Conservation (phyloP, 2,113 vertebrate genomes). For the Rhinopomastus cyanomelas region DNA sequence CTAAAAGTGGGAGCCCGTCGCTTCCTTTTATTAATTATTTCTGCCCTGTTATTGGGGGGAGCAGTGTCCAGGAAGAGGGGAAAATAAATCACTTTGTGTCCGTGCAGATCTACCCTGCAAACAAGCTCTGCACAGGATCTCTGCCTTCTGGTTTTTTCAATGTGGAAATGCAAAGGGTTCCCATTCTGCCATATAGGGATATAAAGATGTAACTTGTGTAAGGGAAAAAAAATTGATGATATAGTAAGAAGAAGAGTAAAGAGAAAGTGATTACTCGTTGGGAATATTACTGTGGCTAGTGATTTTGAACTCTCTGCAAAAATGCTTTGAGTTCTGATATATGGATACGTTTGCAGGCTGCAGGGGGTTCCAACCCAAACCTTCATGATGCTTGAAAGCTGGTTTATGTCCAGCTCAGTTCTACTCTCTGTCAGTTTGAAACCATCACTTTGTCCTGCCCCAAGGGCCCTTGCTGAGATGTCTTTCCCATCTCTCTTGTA, state of each 20-base stretch:
- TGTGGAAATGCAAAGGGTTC: neutral
- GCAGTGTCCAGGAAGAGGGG: neutral
- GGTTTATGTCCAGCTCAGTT: no score
- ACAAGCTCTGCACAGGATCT: neutral
- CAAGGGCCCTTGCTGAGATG: no score
- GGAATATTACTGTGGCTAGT: neutral
- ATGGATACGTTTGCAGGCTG: neutral
- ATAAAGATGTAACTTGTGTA: neutral
- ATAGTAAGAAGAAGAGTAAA: neutral
- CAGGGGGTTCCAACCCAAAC: neutral
- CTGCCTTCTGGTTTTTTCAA: neutral
- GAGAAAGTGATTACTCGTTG: neutral
- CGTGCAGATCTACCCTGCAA: neutral
- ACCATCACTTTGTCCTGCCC: no score
- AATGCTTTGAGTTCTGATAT: neutral
- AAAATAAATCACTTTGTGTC: neutral
- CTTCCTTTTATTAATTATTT: constrained; percentile 51
- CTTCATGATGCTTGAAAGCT: no score
- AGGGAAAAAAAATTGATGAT: neutral
- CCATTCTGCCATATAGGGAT: neutral
- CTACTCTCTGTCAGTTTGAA: no score
- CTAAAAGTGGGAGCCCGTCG: neutral
- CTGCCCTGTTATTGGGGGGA: neutral
- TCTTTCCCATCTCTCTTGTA: no score
- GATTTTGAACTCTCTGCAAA: neutral